phyloP scores from a whole-genome alignment of 2,797 vertebrate species.

The Podargus strigoides region DNA sequence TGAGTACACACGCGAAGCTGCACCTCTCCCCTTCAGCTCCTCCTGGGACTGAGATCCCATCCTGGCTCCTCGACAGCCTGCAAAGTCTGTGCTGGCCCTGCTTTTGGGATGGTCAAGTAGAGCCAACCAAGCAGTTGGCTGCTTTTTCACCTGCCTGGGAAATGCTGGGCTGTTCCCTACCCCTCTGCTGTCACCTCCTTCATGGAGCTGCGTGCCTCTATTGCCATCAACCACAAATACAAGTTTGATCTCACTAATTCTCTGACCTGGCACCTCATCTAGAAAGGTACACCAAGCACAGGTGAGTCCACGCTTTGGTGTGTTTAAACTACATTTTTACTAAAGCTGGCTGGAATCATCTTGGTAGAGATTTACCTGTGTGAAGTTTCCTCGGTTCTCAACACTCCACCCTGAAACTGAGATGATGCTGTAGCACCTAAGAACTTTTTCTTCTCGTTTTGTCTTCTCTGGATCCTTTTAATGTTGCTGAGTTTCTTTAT shows the following conservation, averaged over 20 bases:
- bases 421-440: background rate
- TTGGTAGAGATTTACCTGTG: background rate
- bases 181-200: background rate
- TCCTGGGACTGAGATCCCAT: background rate
- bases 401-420: background rate
- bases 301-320: background rate
- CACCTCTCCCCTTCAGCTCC: background rate
- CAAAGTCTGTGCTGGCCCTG: background rate
- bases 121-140: background rate
- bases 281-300: background rate
- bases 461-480: background rate
- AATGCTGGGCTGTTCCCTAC: background rate
- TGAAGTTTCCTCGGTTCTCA: background rate
- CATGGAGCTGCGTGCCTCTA: background rate
- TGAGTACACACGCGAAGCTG: fast-evolving
- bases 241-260: background rate
- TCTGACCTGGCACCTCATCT: background rate
- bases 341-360: background rate
- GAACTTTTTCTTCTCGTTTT: background rate
- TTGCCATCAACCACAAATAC: background rate
- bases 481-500: background rate
- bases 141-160: background rate
- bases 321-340: background rate
- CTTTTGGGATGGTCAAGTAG: background rate
- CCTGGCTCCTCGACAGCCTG: background rate